Conservation (phyloP, 2,797 vertebrate genomes). For the Austrolebias charrua region DNA sequence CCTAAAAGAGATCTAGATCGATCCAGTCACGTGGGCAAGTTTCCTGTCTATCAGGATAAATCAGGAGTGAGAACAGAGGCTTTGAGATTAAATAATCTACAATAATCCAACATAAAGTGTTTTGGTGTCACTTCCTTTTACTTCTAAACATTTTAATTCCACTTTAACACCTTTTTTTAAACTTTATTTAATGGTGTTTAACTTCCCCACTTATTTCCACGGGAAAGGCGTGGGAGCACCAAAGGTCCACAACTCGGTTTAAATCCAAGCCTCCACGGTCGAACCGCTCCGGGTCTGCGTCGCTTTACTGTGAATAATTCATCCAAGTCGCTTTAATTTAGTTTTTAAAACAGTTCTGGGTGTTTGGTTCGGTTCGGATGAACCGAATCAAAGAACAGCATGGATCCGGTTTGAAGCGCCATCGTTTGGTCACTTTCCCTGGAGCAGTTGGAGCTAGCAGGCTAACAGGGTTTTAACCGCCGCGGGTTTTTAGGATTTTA, state of each 20-base stretch:
- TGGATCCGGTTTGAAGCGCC: constrained; percentile 60
- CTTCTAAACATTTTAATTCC: neutral
- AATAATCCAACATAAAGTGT: neutral
- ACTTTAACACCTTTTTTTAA: too few species aligned
- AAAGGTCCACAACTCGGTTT: too few species aligned
- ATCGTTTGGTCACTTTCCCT: constrained; percentile 70
- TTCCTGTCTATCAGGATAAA: too few species aligned
- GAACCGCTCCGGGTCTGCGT: too few species aligned
- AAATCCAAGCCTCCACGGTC: too few species aligned
- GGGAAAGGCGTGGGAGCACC: too few species aligned
- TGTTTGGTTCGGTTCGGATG: neutral
- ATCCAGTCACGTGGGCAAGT: too few species aligned
- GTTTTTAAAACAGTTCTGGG: neutral
- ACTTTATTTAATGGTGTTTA: too few species aligned
- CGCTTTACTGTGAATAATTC: too few species aligned
- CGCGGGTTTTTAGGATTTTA: constrained; percentile 40
- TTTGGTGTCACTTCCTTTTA: neutral
- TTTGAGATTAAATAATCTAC: neutral
- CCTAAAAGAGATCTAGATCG: neutral
- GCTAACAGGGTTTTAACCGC: too few species aligned
- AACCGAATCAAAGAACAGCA: constrained; percentile 29
- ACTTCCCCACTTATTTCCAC: too few species aligned
- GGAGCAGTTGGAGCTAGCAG: constrained; percentile 59
- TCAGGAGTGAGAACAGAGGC: neutral
- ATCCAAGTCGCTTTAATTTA: too few species aligned